Conservation (phyloP, 2,888 invertebrate genomes). For the Chymomyza caudatula region DNA sequence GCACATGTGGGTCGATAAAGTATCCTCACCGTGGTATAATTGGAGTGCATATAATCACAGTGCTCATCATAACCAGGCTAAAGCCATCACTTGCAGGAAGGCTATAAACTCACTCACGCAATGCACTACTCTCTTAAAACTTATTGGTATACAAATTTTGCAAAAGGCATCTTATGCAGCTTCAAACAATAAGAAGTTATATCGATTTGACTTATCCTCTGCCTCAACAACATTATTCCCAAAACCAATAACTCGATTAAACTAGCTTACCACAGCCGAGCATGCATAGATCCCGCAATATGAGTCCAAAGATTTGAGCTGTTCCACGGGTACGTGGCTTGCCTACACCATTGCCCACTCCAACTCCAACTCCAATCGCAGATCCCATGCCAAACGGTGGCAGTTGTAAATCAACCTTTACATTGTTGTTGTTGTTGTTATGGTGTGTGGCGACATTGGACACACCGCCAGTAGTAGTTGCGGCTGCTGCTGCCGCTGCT, state of each 20-base stretch:
- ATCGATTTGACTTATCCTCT: too few relatives aligned
- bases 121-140: too few relatives aligned
- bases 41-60: too few relatives aligned
- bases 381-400: constrained; percentile 48
- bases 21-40: too few relatives aligned
- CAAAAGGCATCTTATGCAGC: too few relatives aligned
- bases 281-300: constrained; percentile 57
- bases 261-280: constrained; percentile 64
- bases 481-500: constrained; percentile 26
- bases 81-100: too few relatives aligned
- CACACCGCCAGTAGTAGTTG: background rate
- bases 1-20: too few relatives aligned
- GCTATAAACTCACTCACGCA: too few relatives aligned
- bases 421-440: constrained; percentile 57
- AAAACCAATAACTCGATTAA: constrained; percentile 6
- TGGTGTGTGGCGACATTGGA: background rate
- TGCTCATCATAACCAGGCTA: too few relatives aligned
- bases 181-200: too few relatives aligned
- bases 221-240: too few relatives aligned
- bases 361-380: background rate
- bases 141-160: too few relatives aligned
- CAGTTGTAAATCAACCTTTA: constrained; percentile 65
- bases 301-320: constrained; percentile 57
- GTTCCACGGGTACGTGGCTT: constrained; percentile 41
- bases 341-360: constrained; percentile 1